These are phyloP conservation scores for Simalia tracyae DNA, from an alignment of 2,797 vertebrate species.

Conservation along the genomic window DNA sequence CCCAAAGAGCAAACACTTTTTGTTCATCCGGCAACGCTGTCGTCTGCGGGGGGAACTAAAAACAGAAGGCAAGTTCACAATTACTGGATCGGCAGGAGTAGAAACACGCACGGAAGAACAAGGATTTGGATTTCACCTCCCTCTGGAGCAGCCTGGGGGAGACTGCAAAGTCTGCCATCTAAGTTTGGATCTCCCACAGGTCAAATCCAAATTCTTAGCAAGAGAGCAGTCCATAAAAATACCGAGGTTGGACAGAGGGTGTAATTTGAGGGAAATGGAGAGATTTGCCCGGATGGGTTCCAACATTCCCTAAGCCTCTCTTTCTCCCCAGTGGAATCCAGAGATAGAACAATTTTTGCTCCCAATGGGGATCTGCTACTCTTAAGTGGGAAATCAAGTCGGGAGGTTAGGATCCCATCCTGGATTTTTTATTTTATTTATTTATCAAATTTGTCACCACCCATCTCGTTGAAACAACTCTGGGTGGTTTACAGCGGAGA, in stretches of 20 bases:
- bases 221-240: background rate
- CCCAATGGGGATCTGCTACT: no score
- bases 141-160: background rate
- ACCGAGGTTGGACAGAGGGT: background rate
- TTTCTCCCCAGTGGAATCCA: no score
- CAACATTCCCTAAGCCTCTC: background rate
- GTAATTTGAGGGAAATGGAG: background rate
- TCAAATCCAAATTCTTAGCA: background rate
- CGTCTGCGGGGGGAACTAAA: slow-evolving; percentile 94
- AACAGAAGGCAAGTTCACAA: slow-evolving; percentile 38
- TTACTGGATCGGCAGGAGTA: background rate
- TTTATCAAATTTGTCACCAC: no score
- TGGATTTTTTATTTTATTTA: no score
- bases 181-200: background rate
- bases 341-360: no score
- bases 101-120: background rate
- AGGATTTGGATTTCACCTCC: background rate
- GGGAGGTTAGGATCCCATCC: background rate
- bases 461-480: no score
- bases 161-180: background rate
- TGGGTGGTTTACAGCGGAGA: no score
- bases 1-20: slow-evolving; percentile 97
- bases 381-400: no score
- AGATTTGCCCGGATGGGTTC: background rate
- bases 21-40: slow-evolving; percentile 88